Conservation (phyloP, 2,797 vertebrate genomes). For the Sternarchorhynchus goeldii region DNA sequence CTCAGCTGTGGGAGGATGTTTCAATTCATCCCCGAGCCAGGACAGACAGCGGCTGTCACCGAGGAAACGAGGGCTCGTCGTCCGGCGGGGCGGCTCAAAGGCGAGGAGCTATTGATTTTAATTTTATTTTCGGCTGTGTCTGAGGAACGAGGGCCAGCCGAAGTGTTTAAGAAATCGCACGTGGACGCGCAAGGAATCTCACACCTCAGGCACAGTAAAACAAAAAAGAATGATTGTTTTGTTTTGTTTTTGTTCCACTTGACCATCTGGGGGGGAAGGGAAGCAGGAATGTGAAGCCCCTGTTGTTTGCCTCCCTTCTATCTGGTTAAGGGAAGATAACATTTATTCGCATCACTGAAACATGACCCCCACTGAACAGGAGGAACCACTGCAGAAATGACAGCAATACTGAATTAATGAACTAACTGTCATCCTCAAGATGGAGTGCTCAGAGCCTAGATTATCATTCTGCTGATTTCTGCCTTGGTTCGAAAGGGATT, state of each 20-base stretch:
- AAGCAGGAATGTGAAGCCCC: not conserved
- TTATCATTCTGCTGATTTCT: slow-evolving; percentile 30
- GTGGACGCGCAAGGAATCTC: not conserved
- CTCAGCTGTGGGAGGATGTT: slow-evolving; percentile 34
- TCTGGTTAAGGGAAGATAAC: slow-evolving; percentile 19
- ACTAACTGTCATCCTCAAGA: slow-evolving; percentile 23
- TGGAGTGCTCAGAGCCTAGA: slow-evolving; percentile 4
- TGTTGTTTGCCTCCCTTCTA: not conserved
- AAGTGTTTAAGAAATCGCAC: not conserved
- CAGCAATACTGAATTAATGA: slow-evolving; percentile 41
- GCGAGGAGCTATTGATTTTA: slow-evolving; percentile 36
- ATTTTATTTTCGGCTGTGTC: slow-evolving; percentile 16
- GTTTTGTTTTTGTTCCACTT: too few relatives aligned
- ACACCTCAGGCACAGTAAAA: not conserved
- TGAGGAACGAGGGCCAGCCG: not conserved
- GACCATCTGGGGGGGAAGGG: not conserved
- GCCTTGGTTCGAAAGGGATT: slow-evolving; percentile 27
- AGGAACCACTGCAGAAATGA: slow-evolving; percentile 26
- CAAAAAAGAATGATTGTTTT: not conserved
- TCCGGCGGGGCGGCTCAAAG: not conserved
- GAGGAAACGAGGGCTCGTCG: slow-evolving; percentile 37
- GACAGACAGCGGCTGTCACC: slow-evolving; percentile 34
- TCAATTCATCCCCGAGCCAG: slow-evolving; percentile 30
- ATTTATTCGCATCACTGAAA: slow-evolving; percentile 22
- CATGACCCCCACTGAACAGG: not conserved